Conservation (phyloP, 2,113 vertebrate genomes). For the Theristicus caerulescens region DNA sequence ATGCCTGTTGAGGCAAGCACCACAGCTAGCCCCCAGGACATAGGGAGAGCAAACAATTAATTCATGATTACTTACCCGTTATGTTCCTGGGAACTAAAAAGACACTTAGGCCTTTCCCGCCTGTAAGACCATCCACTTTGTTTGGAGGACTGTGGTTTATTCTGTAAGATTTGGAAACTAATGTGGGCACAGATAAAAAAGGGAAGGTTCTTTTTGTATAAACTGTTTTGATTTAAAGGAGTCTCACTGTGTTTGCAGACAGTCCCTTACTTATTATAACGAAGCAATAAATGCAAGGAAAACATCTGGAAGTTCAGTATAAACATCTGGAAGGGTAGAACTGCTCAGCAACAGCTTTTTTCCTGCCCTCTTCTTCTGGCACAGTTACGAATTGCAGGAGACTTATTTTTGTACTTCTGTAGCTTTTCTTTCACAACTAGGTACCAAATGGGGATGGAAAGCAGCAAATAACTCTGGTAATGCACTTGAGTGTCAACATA, state of each 20-base stretch:
- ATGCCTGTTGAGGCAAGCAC: neutral
- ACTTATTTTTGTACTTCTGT: neutral
- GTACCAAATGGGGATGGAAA: neutral
- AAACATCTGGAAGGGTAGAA: conserved; percentile 17
- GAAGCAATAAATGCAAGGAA: neutral
- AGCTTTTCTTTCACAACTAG: neutral
- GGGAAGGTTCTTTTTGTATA: neutral
- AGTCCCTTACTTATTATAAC: neutral
- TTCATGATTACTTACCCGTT: neutral
- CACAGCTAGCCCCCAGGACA: neutral
- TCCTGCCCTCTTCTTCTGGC: neutral
- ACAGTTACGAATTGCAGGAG: neutral
- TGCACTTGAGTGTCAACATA: neutral
- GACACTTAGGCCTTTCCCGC: neutral
- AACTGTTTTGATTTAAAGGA: neutral
- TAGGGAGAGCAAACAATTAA: neutral
- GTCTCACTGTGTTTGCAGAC: neutral
- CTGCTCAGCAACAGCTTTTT: neutral
- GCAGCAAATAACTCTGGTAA: neutral
- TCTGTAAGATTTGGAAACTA: neutral
- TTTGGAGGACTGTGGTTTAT: neutral
- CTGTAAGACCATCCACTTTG: neutral
- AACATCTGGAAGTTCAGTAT: conserved; percentile 10
- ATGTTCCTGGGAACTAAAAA: neutral
- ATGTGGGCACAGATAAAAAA: neutral